Percentiles rank a stretch among this genome's conserved stretches.
Evolutionary conservation across 2,888 invertebrate genomes (phyloP).

Genomic region (Synanthedon formicaeformis): DNA sequence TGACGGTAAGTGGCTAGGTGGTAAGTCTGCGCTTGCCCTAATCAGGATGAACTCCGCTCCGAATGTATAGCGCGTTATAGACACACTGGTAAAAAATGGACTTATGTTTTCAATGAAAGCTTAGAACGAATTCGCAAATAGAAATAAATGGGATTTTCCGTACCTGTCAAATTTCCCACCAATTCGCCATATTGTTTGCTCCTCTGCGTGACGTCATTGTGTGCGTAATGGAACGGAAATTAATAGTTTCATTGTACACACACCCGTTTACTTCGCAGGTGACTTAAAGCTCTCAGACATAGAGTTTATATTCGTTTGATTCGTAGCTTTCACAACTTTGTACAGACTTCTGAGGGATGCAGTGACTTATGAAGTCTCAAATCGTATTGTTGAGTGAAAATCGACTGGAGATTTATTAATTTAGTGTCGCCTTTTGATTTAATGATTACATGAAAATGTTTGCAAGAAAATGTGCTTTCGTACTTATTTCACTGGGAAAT

Average conservation of each 20-base stretch:
- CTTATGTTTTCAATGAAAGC: not conserved
- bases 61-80: too few species aligned
- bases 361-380: constrained; percentile 22
- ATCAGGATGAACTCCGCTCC: too few species aligned
- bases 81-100: too few species aligned
- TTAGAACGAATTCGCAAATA: not conserved
- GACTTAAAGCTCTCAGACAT: constrained; percentile 9
- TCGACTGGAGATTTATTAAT: constrained; percentile 23
- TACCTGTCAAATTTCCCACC: constrained; percentile 52
- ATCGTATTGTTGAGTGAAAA: constrained; percentile 23
- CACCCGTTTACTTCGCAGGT: constrained; percentile 6
- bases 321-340: constrained; percentile 7
- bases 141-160: constrained; percentile 16
- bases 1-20: too few species aligned
- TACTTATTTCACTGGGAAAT: too few species aligned
- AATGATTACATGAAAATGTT: too few species aligned
- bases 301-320: constrained; percentile 15
- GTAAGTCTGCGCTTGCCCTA: too few species aligned
- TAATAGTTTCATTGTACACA: constrained; percentile 43
- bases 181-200: constrained; percentile 47
- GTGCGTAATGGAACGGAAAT: constrained; percentile 56
- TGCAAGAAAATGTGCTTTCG: too few species aligned
- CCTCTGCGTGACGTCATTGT: constrained; percentile 53
- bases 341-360: constrained; percentile 29
- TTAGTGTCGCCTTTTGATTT: not conserved